Base-by-base conservation (phyloP, 2,797 vertebrate species). In the Poecilia gillii region DNA sequence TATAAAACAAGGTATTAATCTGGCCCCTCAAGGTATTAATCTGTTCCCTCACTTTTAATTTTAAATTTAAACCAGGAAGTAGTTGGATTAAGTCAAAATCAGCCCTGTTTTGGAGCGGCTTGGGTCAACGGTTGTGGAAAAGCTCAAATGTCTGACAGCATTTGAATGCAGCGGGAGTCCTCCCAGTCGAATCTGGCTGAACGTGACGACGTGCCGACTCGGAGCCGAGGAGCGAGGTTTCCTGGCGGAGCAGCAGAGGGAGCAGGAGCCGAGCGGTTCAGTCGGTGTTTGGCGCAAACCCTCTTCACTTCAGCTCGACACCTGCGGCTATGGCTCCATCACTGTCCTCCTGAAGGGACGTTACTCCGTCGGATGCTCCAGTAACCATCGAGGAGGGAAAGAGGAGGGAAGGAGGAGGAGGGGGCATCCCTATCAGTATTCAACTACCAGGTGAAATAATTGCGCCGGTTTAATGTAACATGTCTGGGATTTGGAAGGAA, bases 141-240 rank as follows among this genome's bases (percentile, higher is more conserved):
- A 3, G 0, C 0, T 4, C 43, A 2, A 6, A 6, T 87, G 57
- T 89, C 91, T 89, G 9, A 76, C 84, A 1, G 88, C 13, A 83
- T 39, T 0, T 89, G 90, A 94, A 94, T 3, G 81, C 82, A 62
- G 59, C 91, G 89, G 82, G 80, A 91, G 91, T 90, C 90, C 89
- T 93, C 90, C 93, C 89, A 89, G 91, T 91, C 90, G 55, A 88
- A 91, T 86, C 90, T 74, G 91, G 87, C 90, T 89, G 87, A 88
- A 86, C 90, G 94, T 95, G 94, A 95, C 95, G 94, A 95, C 95
- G 92, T 73, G 92, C 86, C 76, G 91, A 87, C 53, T 72, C 84
- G 83, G 85, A 89, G 85, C 90, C 28, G 85, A 90, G 84, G 85
- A 89, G 85, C 81, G 82, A 93, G 90, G 84, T 91, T 93, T 94